These are phyloP conservation scores for Piprites chloris DNA, from an alignment of 2,113 vertebrate genomes.

Conservation along the genomic window DNA sequence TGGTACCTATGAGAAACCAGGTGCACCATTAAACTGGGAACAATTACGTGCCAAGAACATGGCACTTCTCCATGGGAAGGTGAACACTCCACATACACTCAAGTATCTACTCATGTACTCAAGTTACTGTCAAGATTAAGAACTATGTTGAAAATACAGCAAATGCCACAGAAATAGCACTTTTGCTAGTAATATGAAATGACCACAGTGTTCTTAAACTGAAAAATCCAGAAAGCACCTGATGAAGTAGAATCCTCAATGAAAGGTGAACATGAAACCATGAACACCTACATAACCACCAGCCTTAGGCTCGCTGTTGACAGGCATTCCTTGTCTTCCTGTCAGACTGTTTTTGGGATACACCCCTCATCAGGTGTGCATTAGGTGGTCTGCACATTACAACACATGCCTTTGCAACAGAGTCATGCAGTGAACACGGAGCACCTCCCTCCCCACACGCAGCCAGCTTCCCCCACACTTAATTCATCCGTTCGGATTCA, in stretches of 20 bases:
- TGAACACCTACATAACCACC: not conserved
- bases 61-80: not conserved
- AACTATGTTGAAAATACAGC: not conserved
- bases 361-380: not conserved
- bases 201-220: not conserved
- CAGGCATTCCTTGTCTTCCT: not conserved
- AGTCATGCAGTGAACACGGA: not conserved
- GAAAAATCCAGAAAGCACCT: not conserved
- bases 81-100: not conserved
- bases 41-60: not conserved
- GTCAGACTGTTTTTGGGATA: not conserved
- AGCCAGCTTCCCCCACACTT: not conserved
- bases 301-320: accelerated
- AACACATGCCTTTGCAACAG: not conserved
- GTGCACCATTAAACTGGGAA: accelerated
- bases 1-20: not conserved
- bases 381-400: not conserved
- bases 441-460: not conserved
- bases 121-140: not conserved
- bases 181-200: not conserved
- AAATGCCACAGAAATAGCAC: not conserved
- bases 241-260: not conserved
- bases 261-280: not conserved
- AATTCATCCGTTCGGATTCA: not conserved
- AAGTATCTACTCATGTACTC: not conserved